Evolutionary conservation across 1,140 invertebrate species (phyloP).

Genomic region (Macrostomum lignano): DNA sequence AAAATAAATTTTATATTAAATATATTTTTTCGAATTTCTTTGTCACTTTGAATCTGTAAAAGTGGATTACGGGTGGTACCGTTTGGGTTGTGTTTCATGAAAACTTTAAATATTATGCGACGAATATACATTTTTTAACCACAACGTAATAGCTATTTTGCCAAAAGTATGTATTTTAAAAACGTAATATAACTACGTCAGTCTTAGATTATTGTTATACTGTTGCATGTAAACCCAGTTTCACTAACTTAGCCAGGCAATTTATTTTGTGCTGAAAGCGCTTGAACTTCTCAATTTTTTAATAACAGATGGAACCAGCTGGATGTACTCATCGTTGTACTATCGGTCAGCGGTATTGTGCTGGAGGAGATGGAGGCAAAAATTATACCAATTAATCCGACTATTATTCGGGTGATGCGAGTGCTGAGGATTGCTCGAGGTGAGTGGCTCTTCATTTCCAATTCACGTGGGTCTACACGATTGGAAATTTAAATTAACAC

Average conservation of each 20-base stretch:
- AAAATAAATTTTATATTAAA: too few species aligned
- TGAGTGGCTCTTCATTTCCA: constrained; percentile 15
- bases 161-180: neutral
- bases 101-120: too few species aligned
- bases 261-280: neutral
- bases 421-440: constrained; percentile 78
- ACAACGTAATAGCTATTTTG: constrained; percentile 4
- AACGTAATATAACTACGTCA: constrained; percentile 1
- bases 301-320: constrained; percentile 73
- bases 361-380: constrained; percentile 88
- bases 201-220: neutral
- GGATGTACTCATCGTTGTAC: constrained; percentile 74
- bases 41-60: too few species aligned
- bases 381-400: constrained; percentile 87
- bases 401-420: constrained; percentile 90
- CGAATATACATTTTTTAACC: neutral
- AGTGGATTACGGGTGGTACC: too few species aligned
- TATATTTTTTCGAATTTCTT: too few species aligned
- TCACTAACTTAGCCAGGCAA: neutral
- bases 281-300: neutral
- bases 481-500: neutral
- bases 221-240: neutral
- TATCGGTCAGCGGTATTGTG: constrained; percentile 85
- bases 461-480: neutral
- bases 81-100: too few species aligned